phyloP scores from a whole-genome alignment of 2,888 invertebrate species.

The Drosophila demipolita region DNA sequence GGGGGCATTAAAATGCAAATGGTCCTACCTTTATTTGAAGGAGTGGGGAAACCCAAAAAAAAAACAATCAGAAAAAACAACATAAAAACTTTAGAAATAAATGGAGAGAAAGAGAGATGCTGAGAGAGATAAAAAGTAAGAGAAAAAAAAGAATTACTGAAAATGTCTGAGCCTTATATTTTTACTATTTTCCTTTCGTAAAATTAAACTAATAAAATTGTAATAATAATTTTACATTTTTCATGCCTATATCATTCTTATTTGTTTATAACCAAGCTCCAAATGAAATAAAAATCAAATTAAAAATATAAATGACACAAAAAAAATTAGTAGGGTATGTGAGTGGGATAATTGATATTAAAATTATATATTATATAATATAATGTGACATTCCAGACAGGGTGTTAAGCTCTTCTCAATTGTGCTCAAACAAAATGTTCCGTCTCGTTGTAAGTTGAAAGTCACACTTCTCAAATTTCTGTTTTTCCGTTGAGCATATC shows the following conservation, averaged over 20 bases:
- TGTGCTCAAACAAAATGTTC: background rate
- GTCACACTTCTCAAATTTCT: background rate
- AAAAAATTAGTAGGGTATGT: background rate
- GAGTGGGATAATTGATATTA: background rate
- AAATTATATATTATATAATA: background rate
- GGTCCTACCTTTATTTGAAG: background rate
- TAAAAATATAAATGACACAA: background rate
- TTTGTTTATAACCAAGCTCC: background rate
- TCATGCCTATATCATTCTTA: background rate
- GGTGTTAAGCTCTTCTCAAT: background rate
- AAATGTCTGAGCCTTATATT: background rate
- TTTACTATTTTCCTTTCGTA: background rate
- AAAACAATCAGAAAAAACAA: background rate
- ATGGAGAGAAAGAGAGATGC: no score
- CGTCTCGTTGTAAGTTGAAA: background rate
- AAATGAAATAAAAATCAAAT: background rate
- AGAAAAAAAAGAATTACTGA: background rate
- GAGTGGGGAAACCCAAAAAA: background rate
- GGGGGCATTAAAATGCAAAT: no score
- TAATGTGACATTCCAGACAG: background rate
- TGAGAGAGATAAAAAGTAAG: background rate
- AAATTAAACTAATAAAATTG: background rate
- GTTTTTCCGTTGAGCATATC: slow-evolving; percentile 18
- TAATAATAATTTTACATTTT: background rate
- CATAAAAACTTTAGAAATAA: background rate